Evolutionary conservation across 2,113 vertebrate species (phyloP), one percentile per base, ranked within the genome.

Genomic region (Leucosticte australis): DNA sequence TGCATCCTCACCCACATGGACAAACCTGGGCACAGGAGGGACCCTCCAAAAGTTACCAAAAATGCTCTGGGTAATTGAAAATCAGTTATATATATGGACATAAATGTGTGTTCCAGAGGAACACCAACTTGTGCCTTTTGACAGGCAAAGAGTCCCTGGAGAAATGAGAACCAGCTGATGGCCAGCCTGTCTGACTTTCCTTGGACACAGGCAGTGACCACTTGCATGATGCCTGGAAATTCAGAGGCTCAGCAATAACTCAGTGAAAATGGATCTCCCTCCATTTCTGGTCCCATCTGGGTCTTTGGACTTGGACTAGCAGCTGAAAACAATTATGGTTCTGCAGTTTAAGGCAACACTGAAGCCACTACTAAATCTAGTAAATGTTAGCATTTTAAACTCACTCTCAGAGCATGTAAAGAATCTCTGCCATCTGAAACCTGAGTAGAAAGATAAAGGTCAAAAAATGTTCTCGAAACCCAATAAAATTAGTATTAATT

Each of bases 1-100:
- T 57, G 7, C 1, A 0, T 17, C 64, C 41, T 27, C 42, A 55
- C 2, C 46, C 8, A 22, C 6, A 7, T 0, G 7, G 31, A 28
- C 55, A 69, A 44, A 42, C 11, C 21, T 47, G 52, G 28, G 33
- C n/a, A 44, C 31, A 27, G 55, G 20, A 77, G 13, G 5, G 19
- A 62, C 31, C 46, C 47, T n/a, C 26, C 42, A 11, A 20, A 67
- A 3, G 2, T 10, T 12, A 55, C 30, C 30, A 18, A 53, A 94
- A 79, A 69, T 13, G 4, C 23, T 18, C 35, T 70, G 52, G 3
- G 17, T 18, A 4, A 37, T 49, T 49, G 15, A 39, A 86, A 89
- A 6, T 15, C 17, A 27, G 18, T 52, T 39, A 15, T 55, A 26
- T 23, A 23, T 9, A 14, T 24, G 44, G 17, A 37, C 4, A 12